Base-by-base conservation (phyloP, 2,888 invertebrate species). In the Dynastes maya region DNA sequence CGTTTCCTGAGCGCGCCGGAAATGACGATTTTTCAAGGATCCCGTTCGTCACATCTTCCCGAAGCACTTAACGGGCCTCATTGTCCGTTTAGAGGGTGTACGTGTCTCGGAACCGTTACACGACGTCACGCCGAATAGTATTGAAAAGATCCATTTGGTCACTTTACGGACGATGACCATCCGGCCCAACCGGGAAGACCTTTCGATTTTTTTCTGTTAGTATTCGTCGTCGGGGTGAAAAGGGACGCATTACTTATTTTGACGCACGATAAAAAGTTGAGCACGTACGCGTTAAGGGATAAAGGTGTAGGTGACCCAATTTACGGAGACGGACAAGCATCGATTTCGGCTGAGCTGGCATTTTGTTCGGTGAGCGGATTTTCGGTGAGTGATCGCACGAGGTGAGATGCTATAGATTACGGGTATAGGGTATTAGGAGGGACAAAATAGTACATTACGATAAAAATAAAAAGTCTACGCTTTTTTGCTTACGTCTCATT, bases 261-360 rank as follows among this genome's bases (percentile, higher is more conserved):
- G 68, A 22, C 51, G 68, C 63, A 51, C 68, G 37, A 45, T n/a
- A 29, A 51, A 51, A 68, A 68, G 68, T 68, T 49, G 51, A 51
- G 27, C 51, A 51, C 51, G 63, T 63, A 29, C 63, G 29, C 27
- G 63, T 63, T 27, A 27, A 8, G 13, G 11, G 63, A 29, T 13
- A 13, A 63, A 63, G 63, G 63, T 32, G n/a, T 29, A 32, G 29
- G 63, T 32, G 51, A 27, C 27, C 72, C 72, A 74, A 74, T 74
- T 74, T 61, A 74, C 45, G 61, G 45, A 72, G 70, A 32, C 32
- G 27, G 67, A 70, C 53, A 45, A 16, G 27, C 58, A 22, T 72
- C 72, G 72, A 72, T 72, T 72, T 58, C 72, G 72, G 58, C 72
- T 72, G 72, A 72, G 58, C 16, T 40, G 22, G 45, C 72, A n/a